These are phyloP conservation scores for Notolabrus celidotus DNA, from an alignment of 2,797 vertebrate species.

Conservation along the genomic window DNA sequence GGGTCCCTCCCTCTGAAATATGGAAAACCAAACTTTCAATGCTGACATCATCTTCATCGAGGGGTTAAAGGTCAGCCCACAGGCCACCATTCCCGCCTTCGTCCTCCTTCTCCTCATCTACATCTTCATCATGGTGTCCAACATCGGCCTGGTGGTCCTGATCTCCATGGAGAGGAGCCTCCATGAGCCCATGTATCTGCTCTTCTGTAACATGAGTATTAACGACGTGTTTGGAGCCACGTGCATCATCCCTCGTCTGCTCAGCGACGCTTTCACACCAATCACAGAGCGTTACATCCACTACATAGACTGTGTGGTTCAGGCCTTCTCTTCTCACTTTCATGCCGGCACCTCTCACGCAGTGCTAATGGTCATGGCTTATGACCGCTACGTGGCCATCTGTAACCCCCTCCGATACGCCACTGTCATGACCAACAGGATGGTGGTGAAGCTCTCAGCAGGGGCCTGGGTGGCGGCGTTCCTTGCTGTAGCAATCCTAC, in stretches of 20 bases:
- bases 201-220: constrained; percentile 84
- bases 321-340: constrained; percentile 86
- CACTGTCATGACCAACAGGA: constrained; percentile 74
- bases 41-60: constrained; percentile 56
- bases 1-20: not conserved
- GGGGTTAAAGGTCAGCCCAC: constrained; percentile 43
- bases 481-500: constrained; percentile 70
- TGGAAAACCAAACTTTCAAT: constrained; percentile 55
- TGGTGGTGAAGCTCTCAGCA: constrained; percentile 73
- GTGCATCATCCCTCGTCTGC: constrained; percentile 70
- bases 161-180: constrained; percentile 64
- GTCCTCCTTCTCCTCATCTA: constrained; percentile 63
- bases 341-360: constrained; percentile 79
- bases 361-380: constrained; percentile 87
- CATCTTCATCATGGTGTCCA: constrained; percentile 60
- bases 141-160: constrained; percentile 60
- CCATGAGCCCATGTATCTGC: constrained; percentile 86
- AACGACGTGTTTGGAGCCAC: constrained; percentile 81
- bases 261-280: constrained; percentile 75
- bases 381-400: constrained; percentile 87
- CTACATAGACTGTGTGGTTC: constrained; percentile 78
- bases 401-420: constrained; percentile 84
- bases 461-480: constrained; percentile 53
- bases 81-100: constrained; percentile 52
- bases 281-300: not conserved